Evolutionary conservation across 2,888 invertebrate species (phyloP), one percentile per base, ranked within the genome.

Genomic region (Drosophila picticornis): DNA sequence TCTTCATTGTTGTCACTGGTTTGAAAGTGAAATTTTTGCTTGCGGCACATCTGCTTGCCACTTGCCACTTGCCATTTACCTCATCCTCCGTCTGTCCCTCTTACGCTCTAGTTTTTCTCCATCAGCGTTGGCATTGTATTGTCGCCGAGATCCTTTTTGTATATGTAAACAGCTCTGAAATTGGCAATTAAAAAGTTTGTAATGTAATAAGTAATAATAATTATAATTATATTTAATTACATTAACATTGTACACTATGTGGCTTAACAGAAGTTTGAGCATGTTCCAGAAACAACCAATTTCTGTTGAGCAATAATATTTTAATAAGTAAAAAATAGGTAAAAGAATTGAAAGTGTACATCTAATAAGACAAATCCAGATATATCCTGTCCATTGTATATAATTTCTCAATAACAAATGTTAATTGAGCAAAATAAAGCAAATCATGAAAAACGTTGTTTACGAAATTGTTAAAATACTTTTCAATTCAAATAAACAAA

Each of bases 11-110:
- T 74, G 76, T 83, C 71, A 69, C 65, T 67, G 48, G 74, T 68
- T 80, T 75, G 83, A 85, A 85, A 85, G 84, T 88, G 84, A 85
- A 85, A 83, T 81, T 79, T 65, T 52, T 62, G 60, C 61, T 40
- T 76, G 40, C 46, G 46, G 55, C 75, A 69, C 71, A 77, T 80
- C 68, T 77, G 67, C 38, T 27, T 51, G n/a, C 46, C 27, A 22
- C 38, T 27, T 51, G n/a, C 46, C 27, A 22, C 36, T 36, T 66
- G 58, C 55, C 51, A 11, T 40, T 29, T n/a, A 22, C 43, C 58
- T 32, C 50, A 19, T 34, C 25, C 25, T 36, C 6, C 46, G 16
- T 46, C 25, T 25, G 31, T 4, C 13, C 34, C 50, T 31, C n/a
- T 34, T 22, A 29, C 22, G 36, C n/a, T 27, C 19, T 22, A 53